Evolutionary conservation across 1,140 invertebrate species (phyloP).

Genomic region (Hypsibius dujardini): DNA sequence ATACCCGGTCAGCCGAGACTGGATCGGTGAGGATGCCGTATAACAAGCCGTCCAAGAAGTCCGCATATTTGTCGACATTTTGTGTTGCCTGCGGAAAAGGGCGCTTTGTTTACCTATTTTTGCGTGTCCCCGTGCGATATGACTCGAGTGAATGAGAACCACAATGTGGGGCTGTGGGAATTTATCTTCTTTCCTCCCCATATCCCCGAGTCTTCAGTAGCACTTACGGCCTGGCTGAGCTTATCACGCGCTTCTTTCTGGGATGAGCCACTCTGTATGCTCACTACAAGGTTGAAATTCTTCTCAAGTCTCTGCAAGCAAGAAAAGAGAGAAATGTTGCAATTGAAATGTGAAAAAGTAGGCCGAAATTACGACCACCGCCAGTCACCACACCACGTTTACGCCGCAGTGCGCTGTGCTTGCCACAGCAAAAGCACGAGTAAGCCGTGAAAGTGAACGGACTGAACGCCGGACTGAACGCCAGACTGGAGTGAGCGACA

Average conservation of each 20-base stretch:
- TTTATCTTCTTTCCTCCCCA: too few relatives aligned
- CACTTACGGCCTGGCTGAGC: constrained; percentile 54
- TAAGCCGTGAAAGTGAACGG: constrained; percentile 2
- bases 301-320: constrained; percentile 75
- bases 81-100: constrained; percentile 42
- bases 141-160: too few relatives aligned
- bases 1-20: constrained; percentile 51
- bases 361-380: background rate
- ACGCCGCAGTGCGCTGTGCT: background rate
- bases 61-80: constrained; percentile 69
- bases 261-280: constrained; percentile 55
- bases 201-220: background rate
- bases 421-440: constrained; percentile 14
- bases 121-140: too few relatives aligned
- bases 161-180: background rate
- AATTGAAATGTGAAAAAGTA: constrained; percentile 27
- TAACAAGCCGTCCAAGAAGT: constrained; percentile 67
- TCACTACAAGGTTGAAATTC: constrained; percentile 54
- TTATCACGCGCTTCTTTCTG: constrained; percentile 84
- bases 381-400: background rate
- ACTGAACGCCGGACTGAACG: background rate
- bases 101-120: too few relatives aligned
- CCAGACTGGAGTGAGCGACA: constrained; percentile 12
- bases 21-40: constrained; percentile 74
- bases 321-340: too few relatives aligned